Evolutionary conservation across 2,888 invertebrate genomes (phyloP).

Genomic region (Cheilosia grossa): DNA sequence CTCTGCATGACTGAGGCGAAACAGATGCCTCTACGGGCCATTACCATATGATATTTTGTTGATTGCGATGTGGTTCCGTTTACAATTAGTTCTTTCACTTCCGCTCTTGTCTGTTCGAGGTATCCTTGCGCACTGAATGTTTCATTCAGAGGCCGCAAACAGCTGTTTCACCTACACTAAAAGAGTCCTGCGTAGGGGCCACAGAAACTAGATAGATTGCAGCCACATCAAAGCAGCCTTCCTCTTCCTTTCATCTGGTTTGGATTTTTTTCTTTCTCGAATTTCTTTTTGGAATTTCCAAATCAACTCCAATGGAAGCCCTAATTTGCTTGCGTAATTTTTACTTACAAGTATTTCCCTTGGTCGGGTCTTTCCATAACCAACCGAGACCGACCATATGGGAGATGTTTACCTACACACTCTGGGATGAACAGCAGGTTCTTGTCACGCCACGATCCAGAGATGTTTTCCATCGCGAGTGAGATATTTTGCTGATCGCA

Average conservation of each 20-base stretch:
- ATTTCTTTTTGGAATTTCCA: conserved; percentile 38
- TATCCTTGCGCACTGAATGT: conserved; percentile 30
- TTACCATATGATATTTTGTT: conserved; percentile 54
- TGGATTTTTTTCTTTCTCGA: not conserved
- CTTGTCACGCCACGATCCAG: conserved; percentile 57
- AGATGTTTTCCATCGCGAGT: conserved; percentile 36
- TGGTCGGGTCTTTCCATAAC: conserved; percentile 21
- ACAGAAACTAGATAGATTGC: no score
- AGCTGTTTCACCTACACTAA: conserved; percentile 39
- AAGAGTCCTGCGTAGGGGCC: no score
- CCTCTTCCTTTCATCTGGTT: conserved; percentile 29
- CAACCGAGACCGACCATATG: conserved; percentile 50
- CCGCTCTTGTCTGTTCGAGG: conserved; percentile 8
- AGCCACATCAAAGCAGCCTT: no score
- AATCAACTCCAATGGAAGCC: conserved; percentile 1
- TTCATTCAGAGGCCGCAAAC: conserved; percentile 7
- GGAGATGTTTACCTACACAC: conserved; percentile 7
- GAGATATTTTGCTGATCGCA: conserved; percentile 31
- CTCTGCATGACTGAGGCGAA: conserved; percentile 42
- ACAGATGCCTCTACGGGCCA: conserved; percentile 56
- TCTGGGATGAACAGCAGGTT: conserved; percentile 46
- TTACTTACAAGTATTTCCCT: conserved; percentile 22
- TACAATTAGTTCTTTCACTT: not conserved
- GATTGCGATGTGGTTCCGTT: conserved; percentile 38
- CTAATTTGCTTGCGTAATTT: conserved; percentile 30